phyloP scores from a whole-genome alignment of 2,888 invertebrate species.

The Diadromus collaris region DNA sequence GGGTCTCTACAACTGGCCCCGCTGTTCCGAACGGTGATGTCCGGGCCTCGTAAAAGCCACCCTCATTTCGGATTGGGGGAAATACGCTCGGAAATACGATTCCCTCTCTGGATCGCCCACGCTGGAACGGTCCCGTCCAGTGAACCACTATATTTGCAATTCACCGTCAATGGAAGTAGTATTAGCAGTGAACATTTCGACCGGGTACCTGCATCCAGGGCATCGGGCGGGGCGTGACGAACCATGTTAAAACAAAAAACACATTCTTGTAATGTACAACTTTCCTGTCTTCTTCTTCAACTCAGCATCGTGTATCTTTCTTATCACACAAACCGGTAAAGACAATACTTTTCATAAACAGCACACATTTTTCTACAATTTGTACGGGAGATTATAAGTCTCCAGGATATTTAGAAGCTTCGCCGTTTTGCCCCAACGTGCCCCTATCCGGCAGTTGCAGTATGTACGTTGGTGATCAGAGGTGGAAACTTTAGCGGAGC shows the following conservation, averaged over 20 bases:
- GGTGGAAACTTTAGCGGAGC: neutral
- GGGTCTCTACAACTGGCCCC: constrained; percentile 23
- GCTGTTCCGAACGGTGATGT: constrained; percentile 32
- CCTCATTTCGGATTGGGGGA: neutral
- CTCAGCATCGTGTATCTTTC: neutral
- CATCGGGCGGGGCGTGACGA: neutral
- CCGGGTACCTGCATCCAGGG: neutral
- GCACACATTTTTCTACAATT: neutral
- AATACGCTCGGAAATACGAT: constrained; percentile 10
- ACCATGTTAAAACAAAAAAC: neutral
- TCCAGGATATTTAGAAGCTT: neutral
- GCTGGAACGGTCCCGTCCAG: constrained; percentile 9
- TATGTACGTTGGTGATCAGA: neutral
- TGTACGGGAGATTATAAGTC: neutral
- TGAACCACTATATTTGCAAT: constrained; percentile 13
- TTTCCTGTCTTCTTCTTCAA: neutral
- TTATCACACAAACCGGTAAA: neutral
- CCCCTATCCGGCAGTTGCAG: neutral
- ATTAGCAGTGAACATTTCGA: constrained; percentile 29
- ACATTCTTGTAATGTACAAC: neutral
- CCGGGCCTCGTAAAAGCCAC: constrained; percentile 43
- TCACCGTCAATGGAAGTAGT: constrained; percentile 26
- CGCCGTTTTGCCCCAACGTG: neutral
- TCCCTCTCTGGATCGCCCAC: constrained; percentile 28
- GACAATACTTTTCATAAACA: neutral